Base-by-base conservation (phyloP, 2,113 vertebrate genomes). In the Dolichotis patagonum region DNA sequence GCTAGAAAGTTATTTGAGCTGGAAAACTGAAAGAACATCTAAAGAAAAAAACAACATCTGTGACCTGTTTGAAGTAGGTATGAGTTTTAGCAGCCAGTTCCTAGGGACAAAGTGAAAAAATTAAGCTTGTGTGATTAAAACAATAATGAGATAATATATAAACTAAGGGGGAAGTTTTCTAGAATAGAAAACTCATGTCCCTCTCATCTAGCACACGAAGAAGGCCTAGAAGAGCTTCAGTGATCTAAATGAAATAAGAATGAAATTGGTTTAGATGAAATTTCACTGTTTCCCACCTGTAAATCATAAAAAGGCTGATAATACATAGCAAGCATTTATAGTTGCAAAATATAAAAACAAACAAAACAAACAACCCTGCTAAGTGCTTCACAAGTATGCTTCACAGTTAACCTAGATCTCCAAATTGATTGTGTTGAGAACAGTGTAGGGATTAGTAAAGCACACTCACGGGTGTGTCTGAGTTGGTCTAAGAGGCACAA, bases 141-240 rank as follows among this genome's bases (percentile, higher is more conserved):
- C 20, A 80, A 8, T 49, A 88, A 58, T 10, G 69, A 54, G 38
- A 89, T 77, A 26, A 80, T 65, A 69, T 67, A 88, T 28, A 91
- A 63, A 82, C 43, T 30, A 92, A 78, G 13, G 12, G 12, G 13
- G 32, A 77, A 67, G 41, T 43, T 32, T 63, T 7, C 8, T 67
- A 63, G 20, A 91, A 63, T 3, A 86, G 12, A 88, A 35, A 88
- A 62, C 13, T 52, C 3, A 3, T 49, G 56, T 41, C n/a, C 83
- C 2, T 35, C 60, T 49, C 46, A 63, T 22, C 9, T 71, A 19
- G 7, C 17, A 69, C 90, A 58, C 54, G 35, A 81, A 16, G 35
- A 2, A 67, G 3, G 3, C 4, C 1, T 14, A 73, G n/a, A 71
- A 32, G 30, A 6, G 1, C 26, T 17, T 26, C 4, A 69, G 16